Base-by-base conservation (phyloP, 2,113 vertebrate species). In the Periophthalmodon schlosseri region DNA sequence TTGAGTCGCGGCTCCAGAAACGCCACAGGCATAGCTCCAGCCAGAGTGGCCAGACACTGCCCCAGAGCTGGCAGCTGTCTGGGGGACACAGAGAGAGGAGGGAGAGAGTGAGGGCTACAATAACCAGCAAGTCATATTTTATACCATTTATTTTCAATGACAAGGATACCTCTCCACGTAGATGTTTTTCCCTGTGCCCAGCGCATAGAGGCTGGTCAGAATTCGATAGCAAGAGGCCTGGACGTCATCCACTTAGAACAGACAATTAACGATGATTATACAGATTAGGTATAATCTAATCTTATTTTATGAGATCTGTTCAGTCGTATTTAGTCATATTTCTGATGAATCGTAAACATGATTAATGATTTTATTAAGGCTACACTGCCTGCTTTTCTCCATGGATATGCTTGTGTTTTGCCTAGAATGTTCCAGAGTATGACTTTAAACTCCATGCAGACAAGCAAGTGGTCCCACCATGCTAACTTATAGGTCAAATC, bases 11-110 rank as follows among this genome's bases (percentile, higher is more conserved):
- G 96, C 90, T 99, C 98, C 87, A 99, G 93, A 86, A 99, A 99
- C 9, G 98, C 97, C 21, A 99, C 98, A 2, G 98, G 98, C 83
- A 98, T 96, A 69, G 97, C 97, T 34, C 96, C 98, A 0, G 97
- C 97, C 78, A 99, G 93, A 2, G 97, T 97, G 58, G 98, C 98
- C 85, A 99, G 92, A 89, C 98, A 99, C 81, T 99, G 97, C 69
- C 98, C 98, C n/a, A 99, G 94, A 36, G 97, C 96, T 0, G 97
- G 98, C n/a, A 97, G 95, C 88, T 99, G 98, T 83, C 98, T 99
- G 77, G 58, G 81, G 78, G 75, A 52, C 74, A 72, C 66, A 75
- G 20, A 83, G 44, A 52, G n/a, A 39, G 24, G 24, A 5, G 47
- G 54, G 66, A 70, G 57, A 82, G 28, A 24, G 20, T 70, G 36